Evolutionary conservation across 2,797 vertebrate genomes (phyloP).

Genomic region (Crenichthys baileyi): DNA sequence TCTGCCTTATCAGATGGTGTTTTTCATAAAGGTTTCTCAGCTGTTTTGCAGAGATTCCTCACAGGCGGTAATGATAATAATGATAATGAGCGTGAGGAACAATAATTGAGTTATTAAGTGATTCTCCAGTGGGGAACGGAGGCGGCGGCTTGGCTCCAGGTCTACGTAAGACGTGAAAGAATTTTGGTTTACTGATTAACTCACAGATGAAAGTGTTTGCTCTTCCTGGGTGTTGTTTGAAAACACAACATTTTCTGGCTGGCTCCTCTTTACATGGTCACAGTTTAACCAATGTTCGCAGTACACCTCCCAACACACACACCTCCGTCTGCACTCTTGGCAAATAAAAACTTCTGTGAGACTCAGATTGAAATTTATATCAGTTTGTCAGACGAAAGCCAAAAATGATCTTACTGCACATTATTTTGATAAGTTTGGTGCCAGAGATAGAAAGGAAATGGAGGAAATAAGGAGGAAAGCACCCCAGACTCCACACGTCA

Average conservation of each 20-base stretch:
- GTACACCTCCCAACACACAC: conserved; percentile 32
- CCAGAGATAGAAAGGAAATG: conserved; percentile 84
- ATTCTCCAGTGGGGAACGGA: conserved; percentile 43
- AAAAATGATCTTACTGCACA: conserved; percentile 84
- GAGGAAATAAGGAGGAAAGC: conserved; percentile 79
- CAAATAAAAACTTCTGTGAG: conserved; percentile 84
- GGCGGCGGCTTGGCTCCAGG: conserved; percentile 43
- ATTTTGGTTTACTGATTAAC: conserved; percentile 51
- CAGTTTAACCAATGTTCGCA: conserved; percentile 65
- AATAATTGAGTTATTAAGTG: conserved; percentile 46
- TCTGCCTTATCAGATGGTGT: conserved; percentile 10
- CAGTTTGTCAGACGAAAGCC: conserved; percentile 81
- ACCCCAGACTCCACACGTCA: conserved; percentile 76
- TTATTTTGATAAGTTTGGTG: conserved; percentile 87
- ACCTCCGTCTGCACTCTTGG: conserved; percentile 81
- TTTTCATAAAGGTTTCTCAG: conserved; percentile 25
- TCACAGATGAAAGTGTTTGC: conserved; percentile 45
- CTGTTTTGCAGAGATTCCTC: conserved; percentile 35
- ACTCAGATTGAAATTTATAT: conserved; percentile 87
- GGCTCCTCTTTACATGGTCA: conserved; percentile 51
- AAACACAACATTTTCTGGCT: conserved; percentile 44
- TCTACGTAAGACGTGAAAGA: conserved; percentile 39
- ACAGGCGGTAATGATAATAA: conserved; percentile 57
- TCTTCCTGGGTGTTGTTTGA: conserved; percentile 44
- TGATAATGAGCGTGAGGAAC: conserved; percentile 39